These are phyloP conservation scores for Puffinus mauretanicus DNA, from an alignment of 2,113 vertebrate species.

Conservation along the genomic window DNA sequence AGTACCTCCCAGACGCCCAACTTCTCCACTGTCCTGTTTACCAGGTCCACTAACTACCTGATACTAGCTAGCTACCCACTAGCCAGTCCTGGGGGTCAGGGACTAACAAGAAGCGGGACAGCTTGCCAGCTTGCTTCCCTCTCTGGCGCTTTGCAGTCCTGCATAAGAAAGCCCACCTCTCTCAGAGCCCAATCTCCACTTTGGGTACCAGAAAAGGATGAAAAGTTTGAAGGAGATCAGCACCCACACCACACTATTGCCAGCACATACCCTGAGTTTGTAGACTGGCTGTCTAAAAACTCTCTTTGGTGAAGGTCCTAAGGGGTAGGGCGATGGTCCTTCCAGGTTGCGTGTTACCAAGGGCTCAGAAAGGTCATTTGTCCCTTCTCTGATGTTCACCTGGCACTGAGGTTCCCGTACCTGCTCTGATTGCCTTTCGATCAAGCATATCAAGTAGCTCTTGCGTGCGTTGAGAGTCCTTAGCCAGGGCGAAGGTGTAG, in stretches of 20 bases:
- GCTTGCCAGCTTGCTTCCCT: background rate
- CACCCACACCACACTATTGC: background rate
- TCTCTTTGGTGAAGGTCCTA: background rate
- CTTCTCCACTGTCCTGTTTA: background rate
- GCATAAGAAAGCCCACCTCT: background rate
- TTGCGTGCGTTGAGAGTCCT: background rate
- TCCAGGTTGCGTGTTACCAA: background rate
- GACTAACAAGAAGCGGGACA: background rate
- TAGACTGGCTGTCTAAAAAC: background rate
- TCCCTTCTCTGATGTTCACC: background rate
- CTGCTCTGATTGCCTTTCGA: slow-evolving; percentile 54
- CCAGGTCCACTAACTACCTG: background rate
- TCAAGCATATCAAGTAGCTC: slow-evolving; percentile 33
- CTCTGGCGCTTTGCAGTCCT: background rate
- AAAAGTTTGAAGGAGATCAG: background rate
- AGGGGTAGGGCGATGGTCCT: background rate
- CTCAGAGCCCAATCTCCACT: background rate
- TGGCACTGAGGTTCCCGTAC: background rate
- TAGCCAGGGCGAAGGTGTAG: slow-evolving; percentile 85
- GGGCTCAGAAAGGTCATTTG: background rate
- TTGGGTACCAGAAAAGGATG: background rate
- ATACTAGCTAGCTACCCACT: background rate
- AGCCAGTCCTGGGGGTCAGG: background rate
- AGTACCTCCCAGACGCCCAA: background rate
- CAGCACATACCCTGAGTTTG: background rate